These are phyloP conservation scores for Mustela lutreola DNA, from an alignment of 2,113 vertebrate species.

Conservation along the genomic window DNA sequence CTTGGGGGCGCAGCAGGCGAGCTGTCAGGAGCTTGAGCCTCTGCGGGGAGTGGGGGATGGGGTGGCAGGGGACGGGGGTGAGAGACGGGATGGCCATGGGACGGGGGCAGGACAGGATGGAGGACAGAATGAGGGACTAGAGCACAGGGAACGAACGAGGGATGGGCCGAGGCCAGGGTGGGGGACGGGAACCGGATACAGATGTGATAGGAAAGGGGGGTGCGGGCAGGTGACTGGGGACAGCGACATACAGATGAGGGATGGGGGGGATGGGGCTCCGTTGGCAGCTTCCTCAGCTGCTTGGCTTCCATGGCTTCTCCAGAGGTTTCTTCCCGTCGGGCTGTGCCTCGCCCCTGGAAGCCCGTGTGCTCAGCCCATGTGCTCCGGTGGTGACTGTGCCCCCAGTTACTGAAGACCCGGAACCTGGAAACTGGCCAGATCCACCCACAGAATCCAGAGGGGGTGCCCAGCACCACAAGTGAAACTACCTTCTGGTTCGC, in stretches of 20 bases:
- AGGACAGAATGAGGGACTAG: too few species aligned
- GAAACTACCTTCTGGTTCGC: not conserved
- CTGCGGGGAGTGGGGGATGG: too few species aligned
- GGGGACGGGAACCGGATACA: too few species aligned
- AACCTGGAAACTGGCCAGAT: not conserved
- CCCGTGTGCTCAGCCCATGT: not conserved
- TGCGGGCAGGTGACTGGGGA: too few species aligned
- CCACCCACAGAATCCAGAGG: not conserved
- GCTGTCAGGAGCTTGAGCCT: too few species aligned
- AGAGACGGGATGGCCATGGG: too few species aligned
- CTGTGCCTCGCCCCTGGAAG: not conserved
- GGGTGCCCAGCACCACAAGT: not conserved
- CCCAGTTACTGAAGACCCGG: accelerated
- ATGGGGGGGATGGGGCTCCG: not conserved
- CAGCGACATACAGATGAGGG: not conserved
- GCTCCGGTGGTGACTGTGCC: too few species aligned
- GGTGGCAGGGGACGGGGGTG: too few species aligned
- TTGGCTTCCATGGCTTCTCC: not conserved
- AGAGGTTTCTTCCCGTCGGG: not conserved
- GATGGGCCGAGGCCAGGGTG: too few species aligned
- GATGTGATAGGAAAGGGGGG: too few species aligned
- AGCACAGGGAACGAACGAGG: too few species aligned
- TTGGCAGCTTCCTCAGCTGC: not conserved
- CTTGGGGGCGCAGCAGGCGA: not conserved
- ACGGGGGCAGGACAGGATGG: too few species aligned